phyloP scores from a whole-genome alignment of 1,140 invertebrate species.

The Anoplolepis gracilipes region DNA sequence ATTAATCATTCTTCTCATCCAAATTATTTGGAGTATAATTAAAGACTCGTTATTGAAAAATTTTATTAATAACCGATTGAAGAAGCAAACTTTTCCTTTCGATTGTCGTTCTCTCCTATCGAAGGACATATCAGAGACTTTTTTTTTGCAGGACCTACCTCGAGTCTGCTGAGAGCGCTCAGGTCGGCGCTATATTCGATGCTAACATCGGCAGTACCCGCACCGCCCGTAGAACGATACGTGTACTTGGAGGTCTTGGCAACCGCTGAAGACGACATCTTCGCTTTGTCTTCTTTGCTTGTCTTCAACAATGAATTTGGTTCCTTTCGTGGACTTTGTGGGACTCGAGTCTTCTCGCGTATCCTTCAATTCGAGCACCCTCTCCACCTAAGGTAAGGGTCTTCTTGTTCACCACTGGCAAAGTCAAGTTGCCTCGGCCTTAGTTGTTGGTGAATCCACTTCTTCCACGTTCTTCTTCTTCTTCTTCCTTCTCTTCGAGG shows the following conservation, averaged over 20 bases:
- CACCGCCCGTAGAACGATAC: conserved; percentile 93
- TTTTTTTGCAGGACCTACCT: conserved; percentile 88
- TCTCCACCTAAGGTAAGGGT: conserved; percentile 27
- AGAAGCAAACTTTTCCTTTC: background rate
- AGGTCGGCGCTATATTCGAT: conserved; percentile 97
- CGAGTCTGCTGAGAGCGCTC: conserved; percentile 95
- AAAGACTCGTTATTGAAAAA: background rate
- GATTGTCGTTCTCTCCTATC: conserved; percentile 31
- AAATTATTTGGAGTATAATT: background rate
- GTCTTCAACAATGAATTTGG: conserved; percentile 25
- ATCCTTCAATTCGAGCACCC: conserved; percentile 28
- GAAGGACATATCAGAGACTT: background rate
- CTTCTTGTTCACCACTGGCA: conserved; percentile 42
- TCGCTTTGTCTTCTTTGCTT: conserved; percentile 59
- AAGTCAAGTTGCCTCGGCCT: conserved; percentile 51
- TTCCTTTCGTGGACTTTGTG: conserved; percentile 20
- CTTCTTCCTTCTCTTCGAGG: conserved; percentile 76
- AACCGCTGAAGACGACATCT: conserved; percentile 90
- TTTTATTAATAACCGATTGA: background rate
- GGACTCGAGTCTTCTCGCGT: conserved; percentile 41
- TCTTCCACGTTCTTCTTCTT: conserved; percentile 55
- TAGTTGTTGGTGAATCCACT: conserved; percentile 37
- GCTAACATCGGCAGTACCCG: conserved; percentile 95
- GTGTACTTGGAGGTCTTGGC: conserved; percentile 95
- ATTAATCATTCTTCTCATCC: background rate